These are phyloP conservation scores for Polypedilum pembai DNA, from an alignment of 1,140 invertebrate species.

Conservation along the genomic window DNA sequence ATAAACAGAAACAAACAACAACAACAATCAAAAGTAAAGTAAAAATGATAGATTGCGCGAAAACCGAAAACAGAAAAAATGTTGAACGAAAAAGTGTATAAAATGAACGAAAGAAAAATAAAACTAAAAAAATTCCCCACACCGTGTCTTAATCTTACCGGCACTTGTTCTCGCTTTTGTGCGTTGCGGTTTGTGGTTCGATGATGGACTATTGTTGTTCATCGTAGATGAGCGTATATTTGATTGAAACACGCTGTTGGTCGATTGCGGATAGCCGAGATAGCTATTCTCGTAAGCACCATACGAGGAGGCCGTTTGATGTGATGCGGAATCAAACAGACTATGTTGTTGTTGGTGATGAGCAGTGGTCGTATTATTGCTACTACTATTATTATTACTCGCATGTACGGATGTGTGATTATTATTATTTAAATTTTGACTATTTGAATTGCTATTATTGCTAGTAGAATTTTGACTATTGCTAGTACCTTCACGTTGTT, in stretches of 20 bases:
- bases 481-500: constrained; percentile 66
- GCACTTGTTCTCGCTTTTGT: constrained; percentile 44
- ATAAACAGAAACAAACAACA: neutral
- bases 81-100: neutral
- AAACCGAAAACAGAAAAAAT: constrained; percentile 23
- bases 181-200: constrained; percentile 38
- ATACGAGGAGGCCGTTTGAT: neutral
- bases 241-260: constrained; percentile 29
- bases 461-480: constrained; percentile 35
- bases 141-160: constrained; percentile 43
- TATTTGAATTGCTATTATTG: constrained; percentile 35
- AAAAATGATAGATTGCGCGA: neutral
- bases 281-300: constrained; percentile 31
- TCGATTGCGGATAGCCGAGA: constrained; percentile 30
- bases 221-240: constrained; percentile 32
- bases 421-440: constrained; percentile 38
- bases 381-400: constrained; percentile 41
- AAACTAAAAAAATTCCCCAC: constrained; percentile 36
- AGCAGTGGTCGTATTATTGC: constrained; percentile 38
- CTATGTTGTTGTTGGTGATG: constrained; percentile 33
- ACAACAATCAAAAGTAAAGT: neutral
- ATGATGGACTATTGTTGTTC: constrained; percentile 30
- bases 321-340: constrained; percentile 29
- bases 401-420: constrained; percentile 38
- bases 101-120: neutral